Conservation (phyloP, 1,140 invertebrate species). For the Archegozetes longisetosus region DNA sequence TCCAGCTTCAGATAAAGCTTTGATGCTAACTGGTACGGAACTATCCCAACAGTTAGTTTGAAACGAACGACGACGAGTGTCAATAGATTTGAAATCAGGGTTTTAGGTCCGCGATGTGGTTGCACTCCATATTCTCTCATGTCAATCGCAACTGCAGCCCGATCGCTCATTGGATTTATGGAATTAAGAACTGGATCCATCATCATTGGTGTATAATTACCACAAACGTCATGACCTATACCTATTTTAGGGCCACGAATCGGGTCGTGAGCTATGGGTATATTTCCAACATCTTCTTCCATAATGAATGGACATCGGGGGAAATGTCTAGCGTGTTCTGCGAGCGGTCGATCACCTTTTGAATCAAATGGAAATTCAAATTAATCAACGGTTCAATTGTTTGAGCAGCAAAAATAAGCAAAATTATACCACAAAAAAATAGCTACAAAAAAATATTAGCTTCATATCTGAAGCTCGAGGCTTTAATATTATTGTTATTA, state of each 20-base stretch:
- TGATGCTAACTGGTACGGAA: neutral
- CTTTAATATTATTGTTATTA: no score
- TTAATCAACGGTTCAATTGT: no score
- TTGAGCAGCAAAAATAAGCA: no score
- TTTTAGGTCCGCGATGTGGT: neutral
- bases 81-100: neutral
- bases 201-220: neutral
- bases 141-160: neutral
- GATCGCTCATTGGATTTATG: neutral
- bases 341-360: conserved; percentile 52
- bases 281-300: neutral
- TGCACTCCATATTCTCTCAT: neutral
- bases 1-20: conserved; percentile 23
- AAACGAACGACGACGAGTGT: conserved; percentile 18
- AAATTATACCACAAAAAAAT: no score
- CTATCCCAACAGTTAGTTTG: conserved; percentile 14
- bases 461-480: no score
- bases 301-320: conserved; percentile 20
- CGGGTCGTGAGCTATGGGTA: neutral
- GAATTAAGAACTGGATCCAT: neutral
- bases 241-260: neutral
- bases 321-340: conserved; percentile 50
- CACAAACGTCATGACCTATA: neutral
- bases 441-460: no score
- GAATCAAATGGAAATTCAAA: no score